Evolutionary conservation across 2,888 invertebrate species (phyloP), one percentile per base, ranked within the genome.

Genomic region (Chrysolina haemoptera): DNA sequence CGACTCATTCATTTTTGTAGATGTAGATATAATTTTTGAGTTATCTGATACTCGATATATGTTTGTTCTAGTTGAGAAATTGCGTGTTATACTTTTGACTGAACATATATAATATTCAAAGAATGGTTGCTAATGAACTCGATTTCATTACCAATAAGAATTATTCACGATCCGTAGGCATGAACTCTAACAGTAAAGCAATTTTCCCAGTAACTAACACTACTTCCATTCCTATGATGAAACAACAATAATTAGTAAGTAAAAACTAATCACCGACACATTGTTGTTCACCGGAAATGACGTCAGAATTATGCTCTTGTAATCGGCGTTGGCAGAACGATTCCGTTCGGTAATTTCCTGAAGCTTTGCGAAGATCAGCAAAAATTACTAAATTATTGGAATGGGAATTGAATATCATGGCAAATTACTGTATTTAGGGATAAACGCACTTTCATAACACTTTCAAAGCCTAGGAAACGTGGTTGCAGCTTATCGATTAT

Each of bases 251-350:
- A 68, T 68, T 18, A 59, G 59, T 59, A 22, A 59, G 35, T 62
- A n/a, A 62, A 46, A 62, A 68, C 41, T 16, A 59, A 68, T 18
- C 55, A 68, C 22, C 41, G n/a, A 22, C 16, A 68, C 62, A 62
- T 68, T 68, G 68, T 68, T 62, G 59, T 43, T 22, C n/a, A 22
- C 68, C 59, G 68, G 68, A 68, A 59, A 62, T 62, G 68, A 68
- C 16, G 68, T 16, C 12, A 12, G 55, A 40, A 41, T 68, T 22
- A n/a, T 27, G 22, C n/a, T 59, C 22, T 27, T 55, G 35, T 20
- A 55, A 41, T 46, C 35, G 35, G 14, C 59, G 50, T 18, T 12
- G 27, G 66, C 53, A 66, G 46, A 46, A 22, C 27, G 41, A 14
- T 46, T 41, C n/a, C 22, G 22, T 65, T 46, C 43, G 65, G 27